Evolutionary conservation across 2,888 invertebrate species (phyloP).

Genomic region (Linhomoeus sp.): DNA sequence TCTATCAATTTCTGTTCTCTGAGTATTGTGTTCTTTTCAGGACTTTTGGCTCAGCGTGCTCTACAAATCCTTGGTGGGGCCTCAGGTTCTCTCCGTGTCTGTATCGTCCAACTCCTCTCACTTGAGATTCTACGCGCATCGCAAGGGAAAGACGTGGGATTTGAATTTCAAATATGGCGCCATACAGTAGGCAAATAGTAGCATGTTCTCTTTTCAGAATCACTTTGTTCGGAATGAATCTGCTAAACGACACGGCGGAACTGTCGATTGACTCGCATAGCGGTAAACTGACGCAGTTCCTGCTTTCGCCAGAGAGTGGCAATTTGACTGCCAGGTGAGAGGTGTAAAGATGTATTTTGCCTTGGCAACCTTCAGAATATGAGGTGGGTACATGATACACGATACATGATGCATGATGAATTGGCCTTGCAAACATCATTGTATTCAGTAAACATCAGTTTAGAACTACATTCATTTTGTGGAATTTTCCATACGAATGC

Average conservation of each 20-base stretch:
- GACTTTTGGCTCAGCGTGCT: constrained; percentile 2
- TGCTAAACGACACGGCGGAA: not conserved
- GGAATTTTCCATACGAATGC: no score
- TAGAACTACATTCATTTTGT: no score
- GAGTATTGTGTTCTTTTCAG: not conserved
- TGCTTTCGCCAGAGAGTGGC: not conserved
- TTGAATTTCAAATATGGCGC: not conserved
- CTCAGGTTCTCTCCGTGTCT: not conserved
- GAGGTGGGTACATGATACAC: no score
- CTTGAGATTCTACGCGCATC: not conserved
- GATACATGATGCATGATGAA: no score
- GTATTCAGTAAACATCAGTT: no score
- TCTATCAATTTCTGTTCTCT: not conserved
- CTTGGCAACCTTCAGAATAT: not conserved
- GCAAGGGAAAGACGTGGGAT: not conserved
- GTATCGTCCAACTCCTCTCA: not conserved
- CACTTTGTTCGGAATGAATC: not conserved
- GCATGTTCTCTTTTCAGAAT: not conserved
- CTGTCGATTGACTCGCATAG: not conserved
- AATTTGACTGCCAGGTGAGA: not conserved
- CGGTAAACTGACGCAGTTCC: not conserved
- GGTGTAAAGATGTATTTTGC: not conserved
- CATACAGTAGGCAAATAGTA: not conserved
- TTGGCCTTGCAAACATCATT: no score
- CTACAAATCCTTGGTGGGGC: constrained; percentile 1